These are phyloP conservation scores for Pilophorus perplexus DNA, from an alignment of 2,888 invertebrate genomes.

Conservation along the genomic window DNA sequence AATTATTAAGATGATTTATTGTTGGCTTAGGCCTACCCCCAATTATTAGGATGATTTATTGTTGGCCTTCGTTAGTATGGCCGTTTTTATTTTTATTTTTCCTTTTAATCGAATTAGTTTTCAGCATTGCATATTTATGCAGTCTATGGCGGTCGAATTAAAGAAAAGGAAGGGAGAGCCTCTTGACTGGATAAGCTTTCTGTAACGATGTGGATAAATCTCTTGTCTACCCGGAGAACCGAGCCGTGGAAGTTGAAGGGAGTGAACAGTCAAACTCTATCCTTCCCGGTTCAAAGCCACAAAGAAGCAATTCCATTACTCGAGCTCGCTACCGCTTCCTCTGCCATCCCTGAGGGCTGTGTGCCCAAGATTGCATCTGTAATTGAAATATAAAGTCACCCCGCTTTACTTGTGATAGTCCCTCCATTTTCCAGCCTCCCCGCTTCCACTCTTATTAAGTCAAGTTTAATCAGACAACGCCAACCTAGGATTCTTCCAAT, in stretches of 20 bases:
- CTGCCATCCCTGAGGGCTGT: conserved; percentile 12
- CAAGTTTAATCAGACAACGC: conserved; percentile 29
- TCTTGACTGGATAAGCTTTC: conserved; percentile 2
- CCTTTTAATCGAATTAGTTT: background rate
- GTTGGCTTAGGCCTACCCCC: too few relatives aligned
- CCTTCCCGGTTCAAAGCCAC: conserved; percentile 20
- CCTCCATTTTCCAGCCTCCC: background rate
- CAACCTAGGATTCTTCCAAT: conserved; percentile 20
- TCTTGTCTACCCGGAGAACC: conserved; percentile 1
- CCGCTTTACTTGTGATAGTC: conserved; percentile 24
- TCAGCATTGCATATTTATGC: background rate
- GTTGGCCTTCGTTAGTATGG: background rate
- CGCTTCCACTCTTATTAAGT: conserved; percentile 18
- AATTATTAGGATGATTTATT: too few relatives aligned
- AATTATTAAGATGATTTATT: too few relatives aligned
- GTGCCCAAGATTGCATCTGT: conserved; percentile 38
- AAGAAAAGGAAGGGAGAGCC: background rate
- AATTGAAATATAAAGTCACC: conserved; percentile 38
- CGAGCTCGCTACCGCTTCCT: conserved; percentile 9
- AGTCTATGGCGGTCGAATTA: background rate
- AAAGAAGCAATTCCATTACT: conserved; percentile 33
- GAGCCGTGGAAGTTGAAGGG: conserved; percentile 11
- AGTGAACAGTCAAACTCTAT: conserved; percentile 24
- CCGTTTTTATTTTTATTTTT: background rate
- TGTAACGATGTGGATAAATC: conserved; percentile 20